A percentile compares a stretch with the other conserved stretches of the same genome.
Conservation (phyloP, 1,140 invertebrate genomes). For the Phymorhynchus buccinoides region DNA sequence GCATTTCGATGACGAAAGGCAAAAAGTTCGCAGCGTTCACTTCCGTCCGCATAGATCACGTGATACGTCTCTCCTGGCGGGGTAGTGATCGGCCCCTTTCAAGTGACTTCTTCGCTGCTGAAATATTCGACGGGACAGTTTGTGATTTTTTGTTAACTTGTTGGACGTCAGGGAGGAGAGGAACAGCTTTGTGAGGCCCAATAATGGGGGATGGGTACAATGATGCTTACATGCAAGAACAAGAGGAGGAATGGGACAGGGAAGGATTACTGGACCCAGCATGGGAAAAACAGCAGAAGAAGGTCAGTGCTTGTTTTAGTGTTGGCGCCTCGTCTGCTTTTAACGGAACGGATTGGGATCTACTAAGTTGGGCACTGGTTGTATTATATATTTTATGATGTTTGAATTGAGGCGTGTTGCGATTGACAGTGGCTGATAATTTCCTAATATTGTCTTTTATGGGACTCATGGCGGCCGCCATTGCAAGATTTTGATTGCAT, state of each 20-base stretch:
- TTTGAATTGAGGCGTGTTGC: not conserved
- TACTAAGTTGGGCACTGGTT: not conserved
- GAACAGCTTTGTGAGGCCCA: conserved; percentile 33
- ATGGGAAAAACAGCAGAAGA: conserved; percentile 99
- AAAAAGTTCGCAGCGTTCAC: conserved; percentile 34
- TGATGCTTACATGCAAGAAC: conserved; percentile 94
- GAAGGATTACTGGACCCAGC: conserved; percentile 98
- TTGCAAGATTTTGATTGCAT: conserved; percentile 44
- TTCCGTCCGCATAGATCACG: conserved; percentile 48
- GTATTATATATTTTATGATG: not conserved
- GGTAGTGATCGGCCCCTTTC: conserved; percentile 50
- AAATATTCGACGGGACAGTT: conserved; percentile 39
- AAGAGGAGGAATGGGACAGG: conserved; percentile 98
- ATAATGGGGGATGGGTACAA: conserved; percentile 62
- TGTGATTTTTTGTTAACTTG: conserved; percentile 45
- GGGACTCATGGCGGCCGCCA: conserved; percentile 44
- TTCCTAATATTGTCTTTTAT: not conserved
- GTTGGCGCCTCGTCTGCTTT: not conserved
- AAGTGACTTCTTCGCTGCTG: conserved; percentile 33
- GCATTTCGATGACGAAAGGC: conserved; percentile 45
- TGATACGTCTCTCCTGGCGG: conserved; percentile 47
- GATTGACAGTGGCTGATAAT: not conserved
- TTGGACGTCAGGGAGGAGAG: conserved; percentile 47
- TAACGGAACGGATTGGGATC: not conserved
- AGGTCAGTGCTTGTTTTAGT: conserved; percentile 73